These are phyloP conservation scores for Dendrolimus kikuchii DNA, from an alignment of 1,140 invertebrate species.

Conservation along the genomic window DNA sequence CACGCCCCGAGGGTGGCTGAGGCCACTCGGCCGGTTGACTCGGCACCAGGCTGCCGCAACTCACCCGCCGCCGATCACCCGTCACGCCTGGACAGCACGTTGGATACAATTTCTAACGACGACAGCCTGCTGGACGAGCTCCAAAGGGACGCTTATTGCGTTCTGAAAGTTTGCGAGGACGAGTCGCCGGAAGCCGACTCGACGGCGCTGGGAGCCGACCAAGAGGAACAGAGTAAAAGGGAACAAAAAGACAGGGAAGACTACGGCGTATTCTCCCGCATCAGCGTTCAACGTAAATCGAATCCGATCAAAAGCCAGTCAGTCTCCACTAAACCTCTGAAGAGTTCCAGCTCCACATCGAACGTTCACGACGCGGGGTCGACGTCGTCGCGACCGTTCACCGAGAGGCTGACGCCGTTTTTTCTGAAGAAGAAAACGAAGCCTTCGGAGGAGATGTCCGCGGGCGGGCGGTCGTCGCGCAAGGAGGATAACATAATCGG, in stretches of 20 bases:
- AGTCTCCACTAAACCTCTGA: conserved; percentile 39
- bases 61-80: conserved; percentile 11
- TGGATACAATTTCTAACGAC: conserved; percentile 43
- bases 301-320: conserved; percentile 59
- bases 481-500: conserved; percentile 62
- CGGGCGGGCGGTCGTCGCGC: conserved; percentile 22
- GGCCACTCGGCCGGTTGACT: conserved; percentile 15
- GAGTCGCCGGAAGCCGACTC: conserved; percentile 29
- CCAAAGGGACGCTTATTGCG: conserved; percentile 51
- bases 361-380: conserved; percentile 48
- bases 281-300: conserved; percentile 61
- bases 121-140: conserved; percentile 58
- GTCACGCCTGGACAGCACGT: conserved; percentile 24
- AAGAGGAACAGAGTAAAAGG: conserved; percentile 8
- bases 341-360: conserved; percentile 56
- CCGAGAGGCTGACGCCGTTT: conserved; percentile 57
- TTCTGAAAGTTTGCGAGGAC: conserved; percentile 54
- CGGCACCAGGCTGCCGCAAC: conserved; percentile 1
- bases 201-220: conserved; percentile 9
- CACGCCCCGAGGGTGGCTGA: conserved; percentile 10
- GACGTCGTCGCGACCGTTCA: conserved; percentile 48
- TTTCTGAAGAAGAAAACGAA: conserved; percentile 66
- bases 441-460: conserved; percentile 40
- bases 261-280: conserved; percentile 53
- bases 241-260: conserved; percentile 37